These are phyloP conservation scores for Typhlomys cinereus DNA, from an alignment of 2,113 vertebrate species.

Conservation along the genomic window DNA sequence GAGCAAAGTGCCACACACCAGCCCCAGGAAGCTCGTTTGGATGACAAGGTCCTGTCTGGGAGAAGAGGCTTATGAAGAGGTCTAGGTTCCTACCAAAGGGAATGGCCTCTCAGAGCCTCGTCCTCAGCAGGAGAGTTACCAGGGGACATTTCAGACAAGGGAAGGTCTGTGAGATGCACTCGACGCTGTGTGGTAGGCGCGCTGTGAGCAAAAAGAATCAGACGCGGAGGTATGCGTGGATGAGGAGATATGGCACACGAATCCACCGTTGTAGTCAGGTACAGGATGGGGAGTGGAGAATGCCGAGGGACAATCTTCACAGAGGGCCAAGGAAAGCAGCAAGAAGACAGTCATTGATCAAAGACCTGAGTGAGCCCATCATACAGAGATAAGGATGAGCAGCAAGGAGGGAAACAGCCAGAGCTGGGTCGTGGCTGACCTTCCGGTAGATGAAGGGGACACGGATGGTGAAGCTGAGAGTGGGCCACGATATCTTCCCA, in stretches of 20 bases:
- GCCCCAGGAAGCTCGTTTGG: neutral
- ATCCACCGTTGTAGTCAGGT: accelerated
- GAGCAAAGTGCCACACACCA: neutral
- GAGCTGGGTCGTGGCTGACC: neutral
- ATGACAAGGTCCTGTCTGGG: neutral
- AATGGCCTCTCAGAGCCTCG: neutral
- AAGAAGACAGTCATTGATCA: neutral
- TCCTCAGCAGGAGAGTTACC: neutral
- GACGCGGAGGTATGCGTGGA: neutral
- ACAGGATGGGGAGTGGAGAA: accelerated
- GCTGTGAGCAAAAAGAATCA: neutral
- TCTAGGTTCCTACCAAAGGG: no score
- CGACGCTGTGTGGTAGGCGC: no score
- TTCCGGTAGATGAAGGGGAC: neutral
- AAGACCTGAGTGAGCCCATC: neutral
- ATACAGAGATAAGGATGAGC: neutral
- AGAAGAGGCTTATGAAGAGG: neutral
- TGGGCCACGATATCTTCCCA: neutral
- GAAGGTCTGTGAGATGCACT: neutral
- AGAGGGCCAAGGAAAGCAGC: neutral
- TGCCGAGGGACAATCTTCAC: accelerated
- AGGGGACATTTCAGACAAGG: neutral
- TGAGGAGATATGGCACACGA: accelerated
- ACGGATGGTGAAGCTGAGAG: no score
- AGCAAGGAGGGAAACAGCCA: neutral